Evolutionary conservation across 2,888 invertebrate species (phyloP), one percentile per base, ranked within the genome.

Genomic region (Microdon myrmicae): DNA sequence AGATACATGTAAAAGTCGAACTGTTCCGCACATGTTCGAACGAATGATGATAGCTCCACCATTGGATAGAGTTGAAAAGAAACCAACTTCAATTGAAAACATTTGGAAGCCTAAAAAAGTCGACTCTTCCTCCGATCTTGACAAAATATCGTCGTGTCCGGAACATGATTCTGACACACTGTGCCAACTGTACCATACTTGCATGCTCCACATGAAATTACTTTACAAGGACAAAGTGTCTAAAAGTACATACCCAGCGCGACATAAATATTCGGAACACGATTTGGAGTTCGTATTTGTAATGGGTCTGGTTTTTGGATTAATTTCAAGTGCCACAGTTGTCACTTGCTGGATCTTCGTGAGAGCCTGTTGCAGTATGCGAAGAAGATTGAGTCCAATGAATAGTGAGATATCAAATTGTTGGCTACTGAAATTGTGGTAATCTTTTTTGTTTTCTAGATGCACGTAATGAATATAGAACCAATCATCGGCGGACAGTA

Each of bases 251-350:
- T n/a, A n/a, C n/a, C 16, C 34, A 26, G 68, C 13, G 7, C 28
- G 26, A 5, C 16, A 47, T 17, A 59, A 64, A 48, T 74, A 70
- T 35, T 71, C 73, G 7, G 70, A 73, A 53, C 67, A 73, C 29
- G 75, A 75, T 48, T 60, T 77, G 4, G 71, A 73, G 43, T 69
- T 77, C 53, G 74, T 73, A 8, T 77, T 77, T 29, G 67, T 74
- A 1, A 70, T 76, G 38, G 77, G 77, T 2, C 34, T 20, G 7
- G 2, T 8, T n/a, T n/a, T n/a, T n/a, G n/a, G n/a, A n/a, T n/a
- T n/a, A n/a, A n/a, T n/a, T n/a, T n/a, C n/a, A n/a, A n/a, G n/a
- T n/a, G n/a, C n/a, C n/a, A n/a, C n/a, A n/a, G n/a, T n/a, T 34
- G 60, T 73, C 3, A 70, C 71, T 9, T 76, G 72, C 56, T 70